Evolutionary conservation across 2,888 invertebrate species (phyloP).

Genomic region (Perdita meconis): DNA sequence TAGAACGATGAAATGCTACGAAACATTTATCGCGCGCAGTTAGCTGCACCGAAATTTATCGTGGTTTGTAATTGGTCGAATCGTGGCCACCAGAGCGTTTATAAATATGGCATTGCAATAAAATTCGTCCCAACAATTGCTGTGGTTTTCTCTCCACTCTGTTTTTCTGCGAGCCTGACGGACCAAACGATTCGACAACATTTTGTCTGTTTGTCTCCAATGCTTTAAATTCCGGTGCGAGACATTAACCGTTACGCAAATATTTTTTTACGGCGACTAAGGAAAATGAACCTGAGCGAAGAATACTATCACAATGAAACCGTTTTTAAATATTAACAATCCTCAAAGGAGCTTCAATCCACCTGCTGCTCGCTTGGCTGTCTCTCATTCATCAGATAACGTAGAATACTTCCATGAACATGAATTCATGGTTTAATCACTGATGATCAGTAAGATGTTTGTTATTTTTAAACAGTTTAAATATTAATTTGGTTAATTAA

Average conservation of each 20-base stretch:
- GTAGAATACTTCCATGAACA: no score
- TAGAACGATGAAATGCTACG: slow-evolving; percentile 6
- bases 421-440: no score
- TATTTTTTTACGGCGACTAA: slow-evolving; percentile 2
- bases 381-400: slow-evolving; percentile 17
- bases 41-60: background rate
- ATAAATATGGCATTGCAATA: slow-evolving; percentile 5
- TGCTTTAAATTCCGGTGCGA: slow-evolving; percentile 5
- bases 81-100: background rate
- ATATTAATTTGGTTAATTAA: no score
- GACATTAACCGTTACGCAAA: slow-evolving; percentile 8
- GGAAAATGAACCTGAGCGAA: no score
- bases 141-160: background rate
- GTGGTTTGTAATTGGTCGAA: background rate
- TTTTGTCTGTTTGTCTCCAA: slow-evolving; percentile 4
- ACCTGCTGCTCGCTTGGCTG: slow-evolving; percentile 11
- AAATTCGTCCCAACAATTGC: slow-evolving; percentile 4
- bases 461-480: no score
- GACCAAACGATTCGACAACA: background rate
- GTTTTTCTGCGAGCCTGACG: background rate
- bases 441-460: no score
- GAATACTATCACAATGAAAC: no score
- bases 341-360: slow-evolving; percentile 23
- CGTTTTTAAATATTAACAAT: slow-evolving; percentile 49
- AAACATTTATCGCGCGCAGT: background rate